Evolutionary conservation across 2,888 invertebrate species (phyloP).

Genomic region (Cerceris rybyensis): DNA sequence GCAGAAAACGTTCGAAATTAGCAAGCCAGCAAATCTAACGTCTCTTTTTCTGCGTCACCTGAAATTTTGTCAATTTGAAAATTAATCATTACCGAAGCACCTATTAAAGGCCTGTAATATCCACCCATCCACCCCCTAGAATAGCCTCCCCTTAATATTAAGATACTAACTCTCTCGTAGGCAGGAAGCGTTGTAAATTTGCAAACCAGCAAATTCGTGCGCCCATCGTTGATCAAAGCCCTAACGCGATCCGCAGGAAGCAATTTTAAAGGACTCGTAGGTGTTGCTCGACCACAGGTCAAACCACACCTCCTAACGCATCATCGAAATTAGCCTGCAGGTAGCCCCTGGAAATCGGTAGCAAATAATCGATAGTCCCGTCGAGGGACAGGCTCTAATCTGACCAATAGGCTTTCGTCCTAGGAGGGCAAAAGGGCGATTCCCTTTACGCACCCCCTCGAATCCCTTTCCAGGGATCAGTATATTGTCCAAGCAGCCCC

Average conservation of each 20-base stretch:
- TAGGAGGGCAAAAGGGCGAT: conserved; percentile 62
- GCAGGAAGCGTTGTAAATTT: too few species aligned
- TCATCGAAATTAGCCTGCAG: conserved; percentile 55
- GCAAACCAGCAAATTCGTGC: too few species aligned
- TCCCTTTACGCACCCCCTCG: conserved; percentile 63
- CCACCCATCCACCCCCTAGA: too few species aligned
- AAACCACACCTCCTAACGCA: conserved; percentile 68
- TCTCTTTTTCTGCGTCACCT: too few species aligned
- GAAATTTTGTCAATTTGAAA: too few species aligned
- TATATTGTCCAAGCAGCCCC: conserved; percentile 50
- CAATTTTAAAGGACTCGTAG: conserved; percentile 27
- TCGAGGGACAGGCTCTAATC: conserved; percentile 47
- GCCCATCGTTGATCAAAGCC: too few species aligned
- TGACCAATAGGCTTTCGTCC: conserved; percentile 70
- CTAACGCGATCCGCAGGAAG: conserved; percentile 29
- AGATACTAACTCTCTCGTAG: too few species aligned
- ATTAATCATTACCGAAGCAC: too few species aligned
- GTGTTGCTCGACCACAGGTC: conserved; percentile 12
- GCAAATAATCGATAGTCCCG: conserved; percentile 72
- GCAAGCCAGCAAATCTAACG: too few species aligned
- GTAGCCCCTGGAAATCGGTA: conserved; percentile 59
- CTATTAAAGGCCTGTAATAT: too few species aligned
- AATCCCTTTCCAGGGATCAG: conserved; percentile 50
- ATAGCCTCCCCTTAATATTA: too few species aligned
- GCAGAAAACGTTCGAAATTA: too few species aligned